Evolutionary conservation across 1,140 invertebrate species (phyloP).

Genomic region (Philopotamus ludificatus): DNA sequence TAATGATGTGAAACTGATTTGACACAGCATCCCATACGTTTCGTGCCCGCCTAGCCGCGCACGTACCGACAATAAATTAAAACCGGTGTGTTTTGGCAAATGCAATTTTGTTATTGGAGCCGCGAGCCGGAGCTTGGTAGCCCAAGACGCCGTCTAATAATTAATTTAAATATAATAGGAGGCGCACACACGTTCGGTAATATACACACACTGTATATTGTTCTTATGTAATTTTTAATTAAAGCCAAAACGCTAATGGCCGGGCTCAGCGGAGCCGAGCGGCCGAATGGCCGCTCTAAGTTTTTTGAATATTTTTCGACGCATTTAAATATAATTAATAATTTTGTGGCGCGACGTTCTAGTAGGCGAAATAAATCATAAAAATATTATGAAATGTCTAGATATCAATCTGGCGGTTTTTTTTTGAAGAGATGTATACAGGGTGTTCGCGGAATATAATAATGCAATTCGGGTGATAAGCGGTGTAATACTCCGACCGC

Average conservation of each 20-base stretch:
- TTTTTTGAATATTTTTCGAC: constrained; percentile 41
- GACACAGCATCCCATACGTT: too few species aligned
- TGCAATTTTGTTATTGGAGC: too few species aligned
- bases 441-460: background rate
- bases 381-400: constrained; percentile 8
- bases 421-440: background rate
- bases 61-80: too few species aligned
- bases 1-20: too few species aligned
- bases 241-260: constrained; percentile 34
- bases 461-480: background rate
- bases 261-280: constrained; percentile 3
- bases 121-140: too few species aligned
- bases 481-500: too few species aligned
- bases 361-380: too few species aligned
- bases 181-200: background rate
- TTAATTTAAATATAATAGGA: constrained; percentile 38
- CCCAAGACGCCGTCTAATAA: constrained; percentile 19
- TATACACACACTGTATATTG: constrained; percentile 4
- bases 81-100: too few species aligned
- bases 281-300: constrained; percentile 22
- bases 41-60: too few species aligned
- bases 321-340: constrained; percentile 41
- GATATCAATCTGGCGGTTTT: background rate
- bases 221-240: constrained; percentile 40
- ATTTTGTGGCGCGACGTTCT: too few species aligned